phyloP scores from a whole-genome alignment of 2,888 invertebrate species.

The Ischnura elegans region DNA sequence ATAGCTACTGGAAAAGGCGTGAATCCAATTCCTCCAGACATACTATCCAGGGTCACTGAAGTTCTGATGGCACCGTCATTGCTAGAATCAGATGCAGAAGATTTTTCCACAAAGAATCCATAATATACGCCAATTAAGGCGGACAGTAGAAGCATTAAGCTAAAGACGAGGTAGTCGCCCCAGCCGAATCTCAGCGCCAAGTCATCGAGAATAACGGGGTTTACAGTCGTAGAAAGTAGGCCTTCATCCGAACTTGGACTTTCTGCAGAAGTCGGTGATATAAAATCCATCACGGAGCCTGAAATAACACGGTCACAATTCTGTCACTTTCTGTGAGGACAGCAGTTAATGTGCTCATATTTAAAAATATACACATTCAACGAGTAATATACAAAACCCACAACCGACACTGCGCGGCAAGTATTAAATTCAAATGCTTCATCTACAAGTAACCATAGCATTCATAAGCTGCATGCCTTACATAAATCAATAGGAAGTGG shows the following conservation, averaged over 20 bases:
- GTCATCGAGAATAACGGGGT: neutral
- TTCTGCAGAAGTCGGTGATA: neutral
- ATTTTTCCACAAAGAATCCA: constrained; percentile 83
- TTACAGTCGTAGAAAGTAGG: neutral
- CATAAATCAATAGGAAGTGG: too few relatives aligned
- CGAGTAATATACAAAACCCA: neutral
- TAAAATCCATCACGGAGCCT: neutral
- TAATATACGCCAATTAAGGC: constrained; percentile 90
- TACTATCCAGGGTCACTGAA: constrained; percentile 79
- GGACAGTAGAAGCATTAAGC: constrained; percentile 87
- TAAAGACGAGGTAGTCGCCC: constrained; percentile 88
- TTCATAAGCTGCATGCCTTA: neutral
- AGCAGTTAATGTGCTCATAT: neutral
- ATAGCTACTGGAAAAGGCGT: constrained; percentile 89
- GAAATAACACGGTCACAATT: neutral
- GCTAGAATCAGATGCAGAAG: constrained; percentile 75
- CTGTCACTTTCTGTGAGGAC: neutral
- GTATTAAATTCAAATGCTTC: neutral
- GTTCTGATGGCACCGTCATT: constrained; percentile 77
- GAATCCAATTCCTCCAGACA: constrained; percentile 89
- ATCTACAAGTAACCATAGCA: neutral
- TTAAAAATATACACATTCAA: neutral
- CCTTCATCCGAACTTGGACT: neutral
- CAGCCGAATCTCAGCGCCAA: constrained; percentile 19
- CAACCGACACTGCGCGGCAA: too few relatives aligned